phyloP scores from a whole-genome alignment of 2,888 invertebrate species.

The Clivina fossor region DNA sequence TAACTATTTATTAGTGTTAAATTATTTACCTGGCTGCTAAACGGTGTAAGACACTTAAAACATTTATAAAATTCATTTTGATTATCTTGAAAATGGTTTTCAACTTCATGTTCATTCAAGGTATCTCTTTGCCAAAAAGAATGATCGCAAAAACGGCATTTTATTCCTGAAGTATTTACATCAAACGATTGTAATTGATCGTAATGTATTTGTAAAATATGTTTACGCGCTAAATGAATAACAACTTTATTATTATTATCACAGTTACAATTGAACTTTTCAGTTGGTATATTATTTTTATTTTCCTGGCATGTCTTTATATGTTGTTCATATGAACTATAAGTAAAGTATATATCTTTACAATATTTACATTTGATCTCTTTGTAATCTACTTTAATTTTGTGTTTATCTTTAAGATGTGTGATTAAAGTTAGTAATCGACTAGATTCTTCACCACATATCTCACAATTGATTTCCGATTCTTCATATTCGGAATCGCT shows the following conservation, averaged over 20 bases:
- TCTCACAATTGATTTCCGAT: background rate
- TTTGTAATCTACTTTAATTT: constrained; percentile 2
- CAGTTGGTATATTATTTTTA: background rate
- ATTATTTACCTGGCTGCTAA: constrained; percentile 29
- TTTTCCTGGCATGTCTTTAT: background rate
- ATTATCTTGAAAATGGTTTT: constrained; percentile 13
- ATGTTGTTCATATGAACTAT: constrained; percentile 13
- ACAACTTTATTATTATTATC: constrained; percentile 20
- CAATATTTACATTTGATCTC: constrained; percentile 24
- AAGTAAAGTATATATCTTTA: constrained; percentile 2
- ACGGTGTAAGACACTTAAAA: constrained; percentile 14
- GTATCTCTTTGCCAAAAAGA: constrained; percentile 16
- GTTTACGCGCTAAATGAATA: constrained; percentile 6
- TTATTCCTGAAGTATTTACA: constrained; percentile 12
- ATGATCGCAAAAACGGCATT: constrained; percentile 21
- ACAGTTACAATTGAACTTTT: constrained; percentile 14
- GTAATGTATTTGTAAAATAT: constrained; percentile 19
- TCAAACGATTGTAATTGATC: constrained; percentile 7
- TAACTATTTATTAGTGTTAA: no score
- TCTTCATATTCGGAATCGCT: constrained; percentile 12
- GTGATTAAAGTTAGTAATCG: constrained; percentile 5
- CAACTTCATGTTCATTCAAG: constrained; percentile 21
- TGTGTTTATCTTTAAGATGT: constrained; percentile 20
- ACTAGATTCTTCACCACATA: constrained; percentile 10
- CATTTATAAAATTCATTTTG: constrained; percentile 14